Base-by-base conservation (phyloP, 2,888 invertebrate species). In the Phanerotoma sp. region DNA sequence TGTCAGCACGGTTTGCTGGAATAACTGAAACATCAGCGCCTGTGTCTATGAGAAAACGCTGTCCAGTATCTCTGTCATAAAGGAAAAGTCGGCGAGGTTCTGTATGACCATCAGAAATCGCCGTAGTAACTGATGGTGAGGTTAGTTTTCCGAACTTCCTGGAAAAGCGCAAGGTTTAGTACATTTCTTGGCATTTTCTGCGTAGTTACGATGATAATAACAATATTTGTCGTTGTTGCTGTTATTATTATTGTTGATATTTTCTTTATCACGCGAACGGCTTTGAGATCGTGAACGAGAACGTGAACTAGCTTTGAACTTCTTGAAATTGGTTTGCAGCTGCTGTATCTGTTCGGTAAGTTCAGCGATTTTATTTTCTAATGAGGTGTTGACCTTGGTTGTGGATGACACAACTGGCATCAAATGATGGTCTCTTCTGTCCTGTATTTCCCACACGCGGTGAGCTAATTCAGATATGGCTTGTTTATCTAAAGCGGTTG, bases 231-330 rank as follows among this genome's bases (percentile, higher is more conserved):
- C 7, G 15, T 16, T 15, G 5, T 3, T 15, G n/a, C 15, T 3
- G 57, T 18, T 9, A 69, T 71, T 0, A 51, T 66, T 4, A 71
- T 63, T 0, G 67, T 72, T 0, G 71, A 70, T 40, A 72, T 73
- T 1, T 15, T 16, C 7, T 1, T 7, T 4, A 2, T 13, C 1
- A 3, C 15, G 42, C 3, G 13, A 13, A 1, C 13, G 13, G 25
- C 15, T 15, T n/a, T 5, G 11, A 7, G 16, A n/a, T 1, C 42
- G n/a, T 16, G 42, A 42, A 6, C 25, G 13, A 13, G 9, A n/a
- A 5, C 25, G 15, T 2, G 10, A 15, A 13, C 5, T 25, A 15
- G 15, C 5, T 7, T 7, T n/a, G n/a, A 5, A 5, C 25, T 11
- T n/a, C 25, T 15, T 18, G 38, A 20, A 11, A 7, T 38, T 13